Evolutionary conservation across 2,113 vertebrate genomes (phyloP).

Genomic region (Syrmaticus mikado): DNA sequence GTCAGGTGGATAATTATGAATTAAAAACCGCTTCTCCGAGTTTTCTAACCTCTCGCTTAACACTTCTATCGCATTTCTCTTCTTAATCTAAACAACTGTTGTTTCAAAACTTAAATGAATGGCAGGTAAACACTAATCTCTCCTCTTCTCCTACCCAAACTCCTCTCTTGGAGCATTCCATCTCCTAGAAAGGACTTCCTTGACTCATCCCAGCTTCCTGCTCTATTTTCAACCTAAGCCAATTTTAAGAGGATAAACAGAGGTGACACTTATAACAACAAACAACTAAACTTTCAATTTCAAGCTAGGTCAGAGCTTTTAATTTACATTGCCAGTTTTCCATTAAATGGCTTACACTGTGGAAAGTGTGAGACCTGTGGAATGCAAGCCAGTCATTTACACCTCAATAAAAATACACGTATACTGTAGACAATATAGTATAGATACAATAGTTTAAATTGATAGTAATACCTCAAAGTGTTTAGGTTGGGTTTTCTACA

Average conservation of each 20-base stretch:
- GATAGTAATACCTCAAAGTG: background rate
- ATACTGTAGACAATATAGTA: background rate
- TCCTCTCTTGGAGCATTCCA: background rate
- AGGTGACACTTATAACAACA: background rate
- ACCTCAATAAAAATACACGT: background rate
- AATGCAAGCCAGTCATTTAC: background rate
- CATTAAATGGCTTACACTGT: background rate
- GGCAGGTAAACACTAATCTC: background rate
- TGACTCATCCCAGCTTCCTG: accelerated
- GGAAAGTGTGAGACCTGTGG: background rate
- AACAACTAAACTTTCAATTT: background rate
- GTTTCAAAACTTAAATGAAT: background rate
- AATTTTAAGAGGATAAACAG: background rate
- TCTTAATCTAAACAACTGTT: background rate
- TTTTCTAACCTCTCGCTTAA: background rate
- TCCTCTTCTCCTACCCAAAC: background rate
- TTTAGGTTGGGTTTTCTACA: background rate
- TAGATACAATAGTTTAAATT: accelerated
- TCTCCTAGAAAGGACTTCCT: background rate
- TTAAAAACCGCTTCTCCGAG: background rate
- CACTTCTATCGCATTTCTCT: background rate
- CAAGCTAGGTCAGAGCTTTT: background rate
- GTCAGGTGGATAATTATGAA: background rate
- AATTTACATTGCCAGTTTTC: background rate
- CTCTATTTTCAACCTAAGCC: background rate